Evolutionary conservation across 2,888 invertebrate species (phyloP).

Genomic region (Dendrolimus pini): DNA sequence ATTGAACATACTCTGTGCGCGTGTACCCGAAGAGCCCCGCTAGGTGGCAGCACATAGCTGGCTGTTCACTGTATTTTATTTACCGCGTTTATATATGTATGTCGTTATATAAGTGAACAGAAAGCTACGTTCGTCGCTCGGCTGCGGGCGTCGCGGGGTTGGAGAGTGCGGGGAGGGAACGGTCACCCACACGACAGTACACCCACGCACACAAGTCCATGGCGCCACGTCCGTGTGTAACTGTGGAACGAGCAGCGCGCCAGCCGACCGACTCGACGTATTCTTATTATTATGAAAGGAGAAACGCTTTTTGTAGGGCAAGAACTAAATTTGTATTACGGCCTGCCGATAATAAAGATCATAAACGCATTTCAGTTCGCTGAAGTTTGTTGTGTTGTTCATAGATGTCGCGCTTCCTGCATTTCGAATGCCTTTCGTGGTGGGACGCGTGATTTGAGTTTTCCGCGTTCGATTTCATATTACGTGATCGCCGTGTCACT

Average conservation of each 20-base stretch:
- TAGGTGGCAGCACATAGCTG: slow-evolving; percentile 73
- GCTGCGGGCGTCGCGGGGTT: slow-evolving; percentile 18
- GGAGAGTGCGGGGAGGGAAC: slow-evolving; percentile 9
- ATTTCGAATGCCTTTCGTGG: slow-evolving; percentile 9
- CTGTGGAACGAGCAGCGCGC: slow-evolving; percentile 61
- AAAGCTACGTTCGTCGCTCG: slow-evolving; percentile 58
- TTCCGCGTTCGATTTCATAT: slow-evolving; percentile 27
- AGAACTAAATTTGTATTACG: slow-evolving; percentile 75
- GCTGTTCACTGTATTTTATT: slow-evolving; percentile 73
- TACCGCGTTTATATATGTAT: slow-evolving; percentile 64
- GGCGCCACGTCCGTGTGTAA: slow-evolving; percentile 52
- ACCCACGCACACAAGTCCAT: slow-evolving; percentile 35
- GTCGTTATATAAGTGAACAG: slow-evolving; percentile 75
- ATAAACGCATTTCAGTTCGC: slow-evolving; percentile 69
- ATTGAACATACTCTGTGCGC: slow-evolving; percentile 37
- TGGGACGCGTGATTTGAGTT: slow-evolving; percentile 23
- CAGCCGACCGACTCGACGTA: slow-evolving; percentile 74
- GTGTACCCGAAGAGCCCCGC: slow-evolving; percentile 48
- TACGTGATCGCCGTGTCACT: slow-evolving; percentile 25
- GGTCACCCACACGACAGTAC: slow-evolving; percentile 24
- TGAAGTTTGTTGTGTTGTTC: slow-evolving; percentile 62
- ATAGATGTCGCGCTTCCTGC: slow-evolving; percentile 68
- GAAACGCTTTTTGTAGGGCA: slow-evolving; percentile 78
- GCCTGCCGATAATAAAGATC: slow-evolving; percentile 70
- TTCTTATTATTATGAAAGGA: slow-evolving; percentile 79